A percentile compares a stretch with the other conserved stretches of the same genome.
These are phyloP conservation scores for Brachyalestes nurse DNA, from an alignment of 2,797 vertebrate species.

Conservation along the genomic window DNA sequence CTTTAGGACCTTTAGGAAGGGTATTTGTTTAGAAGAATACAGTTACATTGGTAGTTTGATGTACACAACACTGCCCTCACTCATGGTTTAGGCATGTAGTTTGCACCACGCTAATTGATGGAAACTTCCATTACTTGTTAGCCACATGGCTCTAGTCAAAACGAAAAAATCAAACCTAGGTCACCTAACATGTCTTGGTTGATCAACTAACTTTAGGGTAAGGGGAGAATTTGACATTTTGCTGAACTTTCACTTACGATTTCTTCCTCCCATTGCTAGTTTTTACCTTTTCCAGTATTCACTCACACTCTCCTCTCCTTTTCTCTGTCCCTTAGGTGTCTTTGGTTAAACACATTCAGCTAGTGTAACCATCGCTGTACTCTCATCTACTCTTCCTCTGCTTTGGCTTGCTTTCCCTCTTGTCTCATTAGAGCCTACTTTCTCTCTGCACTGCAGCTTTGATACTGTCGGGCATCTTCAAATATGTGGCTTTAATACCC, in stretches of 20 bases:
- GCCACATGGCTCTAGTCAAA: background rate
- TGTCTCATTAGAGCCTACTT: slow-evolving; percentile 3
- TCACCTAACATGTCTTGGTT: background rate
- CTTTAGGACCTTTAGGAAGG: background rate
- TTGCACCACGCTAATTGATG: too few relatives aligned
- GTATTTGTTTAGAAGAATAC: too few relatives aligned
- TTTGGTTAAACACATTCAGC: slow-evolving; percentile 1
- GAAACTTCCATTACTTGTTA: too few relatives aligned
- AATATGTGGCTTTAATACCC: slow-evolving; percentile 31
- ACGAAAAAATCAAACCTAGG: background rate
- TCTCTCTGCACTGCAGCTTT: slow-evolving; percentile 19
- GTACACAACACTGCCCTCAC: background rate
- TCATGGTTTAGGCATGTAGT: background rate
- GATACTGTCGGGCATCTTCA: slow-evolving; percentile 30
- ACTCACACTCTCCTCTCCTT: background rate
- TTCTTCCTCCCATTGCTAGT: background rate
- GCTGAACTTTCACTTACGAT: background rate
- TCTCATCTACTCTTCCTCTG: background rate
- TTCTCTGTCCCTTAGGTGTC: background rate
- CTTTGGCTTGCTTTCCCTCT: background rate
- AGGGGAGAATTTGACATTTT: background rate
- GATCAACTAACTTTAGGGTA: background rate
- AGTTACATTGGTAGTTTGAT: background rate
- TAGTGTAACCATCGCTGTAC: background rate
- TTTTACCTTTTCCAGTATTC: background rate